Percentiles rank a stretch among this genome's conserved stretches.
These are phyloP conservation scores for Nilaparvata lugens DNA, from an alignment of 1,140 invertebrate genomes.

Conservation along the genomic window DNA sequence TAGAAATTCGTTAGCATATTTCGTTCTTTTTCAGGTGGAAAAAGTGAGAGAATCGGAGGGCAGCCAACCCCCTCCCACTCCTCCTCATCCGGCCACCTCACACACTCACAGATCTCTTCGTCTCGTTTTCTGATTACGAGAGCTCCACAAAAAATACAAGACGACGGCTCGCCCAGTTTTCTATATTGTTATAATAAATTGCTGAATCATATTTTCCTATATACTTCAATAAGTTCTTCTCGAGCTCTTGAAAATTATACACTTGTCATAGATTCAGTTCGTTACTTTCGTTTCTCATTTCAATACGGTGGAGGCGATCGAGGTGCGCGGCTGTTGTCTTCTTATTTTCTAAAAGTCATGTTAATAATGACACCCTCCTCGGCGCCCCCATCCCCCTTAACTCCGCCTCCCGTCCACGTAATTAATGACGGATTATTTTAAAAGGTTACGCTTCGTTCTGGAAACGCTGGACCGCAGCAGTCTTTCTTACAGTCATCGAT, in stretches of 20 bases:
- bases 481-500: no score
- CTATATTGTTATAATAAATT: constrained; percentile 19
- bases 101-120: background rate
- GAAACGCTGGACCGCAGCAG: background rate
- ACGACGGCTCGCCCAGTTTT: constrained; percentile 4
- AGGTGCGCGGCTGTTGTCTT: background rate
- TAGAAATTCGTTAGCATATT: constrained; percentile 22
- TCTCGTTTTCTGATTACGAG: constrained; percentile 9
- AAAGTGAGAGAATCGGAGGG: constrained; percentile 15
- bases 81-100: background rate
- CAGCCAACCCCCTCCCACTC: background rate
- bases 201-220: constrained; percentile 21
- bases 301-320: constrained; percentile 5
- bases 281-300: constrained; percentile 17
- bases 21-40: constrained; percentile 19
- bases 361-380: constrained; percentile 14
- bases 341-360: constrained; percentile 17
- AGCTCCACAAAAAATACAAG: background rate
- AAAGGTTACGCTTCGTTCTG: constrained; percentile 1
- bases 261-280: constrained; percentile 18
- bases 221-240: constrained; percentile 18
- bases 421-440: constrained; percentile 19
- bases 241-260: constrained; percentile 15
- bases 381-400: background rate
- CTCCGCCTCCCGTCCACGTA: constrained; percentile 7